Base-by-base conservation (phyloP, 2,888 invertebrate genomes). In the Pachycephus smyrnensis region DNA sequence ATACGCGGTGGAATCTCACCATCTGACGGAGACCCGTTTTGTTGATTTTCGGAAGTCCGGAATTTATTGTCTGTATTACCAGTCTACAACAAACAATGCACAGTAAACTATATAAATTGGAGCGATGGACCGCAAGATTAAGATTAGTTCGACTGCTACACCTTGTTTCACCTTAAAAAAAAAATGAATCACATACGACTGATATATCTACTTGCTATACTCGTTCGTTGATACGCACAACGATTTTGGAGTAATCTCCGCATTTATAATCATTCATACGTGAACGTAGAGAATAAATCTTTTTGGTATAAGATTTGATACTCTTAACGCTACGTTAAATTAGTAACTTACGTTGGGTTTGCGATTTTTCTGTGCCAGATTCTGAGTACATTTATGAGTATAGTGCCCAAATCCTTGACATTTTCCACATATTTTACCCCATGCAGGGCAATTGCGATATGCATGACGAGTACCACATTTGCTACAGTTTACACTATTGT, bases 361-460 rank as follows among this genome's bases (percentile, higher is more conserved):
- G 30, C 11, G 0, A 71, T 31, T 31, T 31, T 31, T 71, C 71
- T 33, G 71, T 71, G 32, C 71, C 31, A 32, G 6, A 12, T 31
- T 0, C 2, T 12, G 71, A 55, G 55, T 55, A 12, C 71, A 71
- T 40, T 73, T 11, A 55, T 73, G 23, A 40, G 73, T 73, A 40
- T 33, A 76, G 30, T 86, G 86, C 80, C 83, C 69, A 23, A 37
- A 12, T 0, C 33, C 75, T 23, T 32, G 55, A 73, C 86, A 87
- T 12, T 79, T 83, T 15, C 55, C 36, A 76, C 86, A 87, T n/a
- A 76, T 82, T 23, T 40, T 6, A 36, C 81, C 75, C 80, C 68
- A 82, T 76, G 85, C 86, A 37, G 84, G 85, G 76, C 87, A 87
- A 12, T 77, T 15, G 33, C 12, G 76, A 0, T 11, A 12, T 2